Evolutionary conservation across 2,888 invertebrate genomes (phyloP).

Genomic region (Lysandra coridon): DNA sequence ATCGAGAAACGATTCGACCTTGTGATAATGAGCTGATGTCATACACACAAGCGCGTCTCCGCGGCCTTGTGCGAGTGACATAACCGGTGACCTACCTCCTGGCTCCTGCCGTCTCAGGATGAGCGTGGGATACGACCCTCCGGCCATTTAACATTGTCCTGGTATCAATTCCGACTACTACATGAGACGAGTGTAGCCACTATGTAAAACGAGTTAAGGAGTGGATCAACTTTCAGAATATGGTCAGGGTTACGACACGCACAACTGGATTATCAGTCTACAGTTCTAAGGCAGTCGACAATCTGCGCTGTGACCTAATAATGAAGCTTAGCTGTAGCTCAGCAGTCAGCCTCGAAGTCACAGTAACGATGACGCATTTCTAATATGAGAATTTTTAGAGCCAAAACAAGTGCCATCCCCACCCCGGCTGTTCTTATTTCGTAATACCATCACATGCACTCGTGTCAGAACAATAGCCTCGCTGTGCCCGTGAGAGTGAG

Average conservation of each 20-base stretch:
- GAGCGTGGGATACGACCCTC: slow-evolving; percentile 9
- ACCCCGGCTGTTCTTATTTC: not conserved
- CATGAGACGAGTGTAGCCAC: not conserved
- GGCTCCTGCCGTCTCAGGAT: not conserved
- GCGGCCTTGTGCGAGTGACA: slow-evolving; percentile 14
- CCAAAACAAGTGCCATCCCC: not conserved
- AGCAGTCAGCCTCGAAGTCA: not conserved
- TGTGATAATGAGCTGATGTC: slow-evolving; percentile 20
- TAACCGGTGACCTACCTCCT: slow-evolving; percentile 12
- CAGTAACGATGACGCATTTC: not conserved
- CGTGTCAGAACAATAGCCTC: not conserved
- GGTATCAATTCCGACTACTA: not conserved
- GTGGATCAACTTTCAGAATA: slow-evolving; percentile 5
- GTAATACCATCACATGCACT: slow-evolving; percentile 8
- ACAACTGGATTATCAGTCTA: slow-evolving; percentile 13
- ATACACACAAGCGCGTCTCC: slow-evolving; percentile 5
- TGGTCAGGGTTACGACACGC: slow-evolving; percentile 8
- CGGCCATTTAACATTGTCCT: not conserved
- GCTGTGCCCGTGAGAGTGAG: not conserved
- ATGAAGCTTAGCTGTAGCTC: not conserved
- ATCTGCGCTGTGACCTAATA: not conserved
- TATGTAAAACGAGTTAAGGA: not conserved
- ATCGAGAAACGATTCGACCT: slow-evolving; percentile 26
- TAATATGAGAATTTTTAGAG: not conserved
- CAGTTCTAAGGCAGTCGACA: not conserved